phyloP scores from a whole-genome alignment of 23 tunicate species.

The Trididemnum miniatum region DNA sequence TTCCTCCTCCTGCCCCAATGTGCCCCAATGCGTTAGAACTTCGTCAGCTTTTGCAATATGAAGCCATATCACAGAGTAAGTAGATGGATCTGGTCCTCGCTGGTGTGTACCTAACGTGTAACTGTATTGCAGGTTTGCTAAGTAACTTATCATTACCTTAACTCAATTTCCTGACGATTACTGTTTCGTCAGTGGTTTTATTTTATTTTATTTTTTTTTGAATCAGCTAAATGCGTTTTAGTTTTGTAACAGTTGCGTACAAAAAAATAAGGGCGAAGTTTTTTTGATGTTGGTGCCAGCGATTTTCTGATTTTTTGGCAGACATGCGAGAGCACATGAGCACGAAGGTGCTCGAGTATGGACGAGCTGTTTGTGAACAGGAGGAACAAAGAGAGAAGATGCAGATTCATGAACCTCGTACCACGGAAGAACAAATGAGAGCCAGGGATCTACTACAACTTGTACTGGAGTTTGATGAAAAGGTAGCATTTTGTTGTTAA shows the following conservation, averaged over 20 bases:
- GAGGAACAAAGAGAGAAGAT: conserved; percentile 41
- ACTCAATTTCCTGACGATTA: background rate
- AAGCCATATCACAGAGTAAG: conserved; percentile 64
- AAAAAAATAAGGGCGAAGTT: too few relatives aligned
- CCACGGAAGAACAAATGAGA: conserved; percentile 73
- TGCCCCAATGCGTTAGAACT: conserved; percentile 85
- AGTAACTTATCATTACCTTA: too few relatives aligned
- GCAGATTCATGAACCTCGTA: conserved; percentile 70
- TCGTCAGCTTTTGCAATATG: conserved; percentile 68
- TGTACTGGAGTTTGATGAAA: conserved; percentile 86
- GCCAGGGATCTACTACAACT: conserved; percentile 76
- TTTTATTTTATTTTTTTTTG: too few relatives aligned
- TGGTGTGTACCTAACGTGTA: too few relatives aligned
- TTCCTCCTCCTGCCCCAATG: conserved; percentile 62
- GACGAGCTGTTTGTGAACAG: conserved; percentile 37
- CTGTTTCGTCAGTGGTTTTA: background rate
- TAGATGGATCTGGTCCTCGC: background rate
- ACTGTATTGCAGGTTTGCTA: too few relatives aligned
- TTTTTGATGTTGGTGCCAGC: too few relatives aligned
- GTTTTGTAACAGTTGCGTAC: too few relatives aligned
- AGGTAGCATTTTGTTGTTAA: too few relatives aligned
- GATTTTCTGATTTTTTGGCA: too few relatives aligned
- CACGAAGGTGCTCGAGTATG: conserved; percentile 63
- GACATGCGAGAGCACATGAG: conserved; percentile 51
- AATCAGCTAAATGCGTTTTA: too few relatives aligned